These are phyloP conservation scores for Plebejus melissa DNA, from an alignment of 2,888 invertebrate genomes.

Conservation along the genomic window DNA sequence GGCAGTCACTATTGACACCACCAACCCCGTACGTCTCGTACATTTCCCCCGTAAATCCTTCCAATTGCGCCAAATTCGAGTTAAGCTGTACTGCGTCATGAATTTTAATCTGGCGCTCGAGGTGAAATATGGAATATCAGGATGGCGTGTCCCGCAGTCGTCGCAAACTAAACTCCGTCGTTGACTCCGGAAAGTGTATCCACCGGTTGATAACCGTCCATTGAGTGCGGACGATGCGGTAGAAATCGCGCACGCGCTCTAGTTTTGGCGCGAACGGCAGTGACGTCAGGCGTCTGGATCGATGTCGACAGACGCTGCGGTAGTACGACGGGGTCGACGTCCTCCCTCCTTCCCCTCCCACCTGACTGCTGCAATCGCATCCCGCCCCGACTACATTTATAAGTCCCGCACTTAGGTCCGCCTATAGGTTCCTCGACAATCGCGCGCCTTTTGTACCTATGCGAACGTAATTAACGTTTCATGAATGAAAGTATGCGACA, in stretches of 20 bases:
- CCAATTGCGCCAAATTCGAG: conserved; percentile 37
- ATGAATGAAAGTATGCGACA: conserved; percentile 61
- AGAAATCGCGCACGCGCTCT: conserved; percentile 72
- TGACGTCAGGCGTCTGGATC: conserved; percentile 79
- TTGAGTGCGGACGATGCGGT: conserved; percentile 75
- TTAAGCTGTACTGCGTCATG: conserved; percentile 31
- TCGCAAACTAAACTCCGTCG: conserved; percentile 24
- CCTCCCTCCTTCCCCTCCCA: conserved; percentile 64
- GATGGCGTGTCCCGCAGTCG: conserved; percentile 22
- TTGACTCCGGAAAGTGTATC: conserved; percentile 65
- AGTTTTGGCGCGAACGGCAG: conserved; percentile 78
- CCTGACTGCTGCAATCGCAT: conserved; percentile 75
- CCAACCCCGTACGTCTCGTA: conserved; percentile 77
- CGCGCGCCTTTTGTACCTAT: conserved; percentile 66
- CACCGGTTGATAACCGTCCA: conserved; percentile 68
- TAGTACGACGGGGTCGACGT: conserved; percentile 76
- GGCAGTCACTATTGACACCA: conserved; percentile 71
- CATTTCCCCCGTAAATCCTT: conserved; percentile 44
- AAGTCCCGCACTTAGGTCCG: conserved; percentile 51
- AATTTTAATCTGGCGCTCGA: conserved; percentile 60
- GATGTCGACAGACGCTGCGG: conserved; percentile 79
- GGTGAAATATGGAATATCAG: conserved; percentile 22
- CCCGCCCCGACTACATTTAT: conserved; percentile 58
- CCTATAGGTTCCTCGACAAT: conserved; percentile 57
- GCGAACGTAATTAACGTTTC: conserved; percentile 56